Evolutionary conservation across 2,113 vertebrate genomes (phyloP), one percentile per base, ranked within the genome.

Genomic region (Oreocharis arfaki): DNA sequence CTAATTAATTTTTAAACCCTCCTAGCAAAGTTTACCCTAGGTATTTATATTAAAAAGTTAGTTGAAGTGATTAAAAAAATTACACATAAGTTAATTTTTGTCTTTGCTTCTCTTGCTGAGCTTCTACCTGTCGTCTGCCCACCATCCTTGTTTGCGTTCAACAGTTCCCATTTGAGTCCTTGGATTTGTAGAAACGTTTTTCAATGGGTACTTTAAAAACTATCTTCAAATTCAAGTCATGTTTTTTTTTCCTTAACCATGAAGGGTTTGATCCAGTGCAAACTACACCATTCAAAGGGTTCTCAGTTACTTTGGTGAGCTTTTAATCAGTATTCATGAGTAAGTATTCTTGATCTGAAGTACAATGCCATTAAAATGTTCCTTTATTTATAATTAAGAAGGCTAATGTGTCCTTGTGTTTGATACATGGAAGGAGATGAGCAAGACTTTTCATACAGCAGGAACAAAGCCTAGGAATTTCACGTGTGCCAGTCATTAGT

Each of bases 401-500:
- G 7, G 56, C 7, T 89, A 77, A 77, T 3, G 2, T 14, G 42
- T 74, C 18, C 50, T 61, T 63, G 19, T 30, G 84, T 59, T 59
- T 82, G 61, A 63, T 39, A 76, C 0, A 2, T 3, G 23, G 37
- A 85, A 82, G 23, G 5, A 61, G 63, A 69, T 30, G 10, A 75
- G 6, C 1, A 3, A 75, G 39, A 68, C 14, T 39, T 27, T 71
- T 71, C 33, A 75, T 16, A 52, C 5, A 64, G 32, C 26, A 80
- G 33, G 26, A 88, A 67, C 7, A 56, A 86, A 55, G 35, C 21
- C n/a, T 15, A 70, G 30, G 39, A 9, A 65, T 70, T 81, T 74
- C 18, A 49, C 0, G 0, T 7, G 3, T 65, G 12, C 3, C 41
- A 60, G 47, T 41, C n/a, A 49, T 67, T 60, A 47, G 23, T 50